A percentile compares a stretch with the other conserved stretches of the same genome.
These are phyloP conservation scores for Rhamphomyia laevipes DNA, from an alignment of 2,888 invertebrate species.

Conservation along the genomic window DNA sequence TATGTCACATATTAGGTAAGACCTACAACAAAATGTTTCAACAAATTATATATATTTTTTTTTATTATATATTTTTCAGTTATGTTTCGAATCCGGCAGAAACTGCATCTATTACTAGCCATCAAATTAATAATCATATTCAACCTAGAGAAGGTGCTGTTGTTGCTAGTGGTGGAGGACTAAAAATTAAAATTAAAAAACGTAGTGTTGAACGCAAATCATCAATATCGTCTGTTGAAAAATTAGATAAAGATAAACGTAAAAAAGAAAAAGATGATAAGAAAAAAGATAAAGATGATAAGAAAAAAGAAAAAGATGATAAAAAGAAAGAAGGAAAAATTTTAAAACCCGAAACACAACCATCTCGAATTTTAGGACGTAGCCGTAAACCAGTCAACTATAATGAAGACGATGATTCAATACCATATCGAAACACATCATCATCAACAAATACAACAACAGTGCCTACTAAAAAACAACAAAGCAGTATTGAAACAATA, in stretches of 20 bases:
- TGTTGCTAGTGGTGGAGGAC: neutral
- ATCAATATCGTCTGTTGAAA: constrained; percentile 14
- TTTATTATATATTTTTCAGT: constrained; percentile 15
- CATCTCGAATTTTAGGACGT: constrained; percentile 34
- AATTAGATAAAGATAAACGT: constrained; percentile 23
- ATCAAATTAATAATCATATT: too few relatives aligned
- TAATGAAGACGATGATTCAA: constrained; percentile 43
- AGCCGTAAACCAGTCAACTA: constrained; percentile 52
- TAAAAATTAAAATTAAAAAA: constrained; percentile 8
- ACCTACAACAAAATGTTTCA: constrained; percentile 5
- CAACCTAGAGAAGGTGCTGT: too few relatives aligned
- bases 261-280: constrained; percentile 18
- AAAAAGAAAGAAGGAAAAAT: constrained; percentile 34
- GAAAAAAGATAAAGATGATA: constrained; percentile 17
- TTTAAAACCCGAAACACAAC: constrained; percentile 31
- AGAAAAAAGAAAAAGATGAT: constrained; percentile 18
- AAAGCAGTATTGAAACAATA: neutral
- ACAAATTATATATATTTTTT: constrained; percentile 4
- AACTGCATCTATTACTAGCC: too few relatives aligned
- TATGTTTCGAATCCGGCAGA: too few relatives aligned
- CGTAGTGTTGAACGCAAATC: constrained; percentile 28
- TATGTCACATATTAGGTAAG: constrained; percentile 21
- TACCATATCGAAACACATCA: neutral
- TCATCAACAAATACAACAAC: neutral
- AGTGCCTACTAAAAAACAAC: constrained; percentile 39